Base-by-base conservation (phyloP, 2,888 invertebrate genomes). In the Lasioglossum zephyrum region DNA sequence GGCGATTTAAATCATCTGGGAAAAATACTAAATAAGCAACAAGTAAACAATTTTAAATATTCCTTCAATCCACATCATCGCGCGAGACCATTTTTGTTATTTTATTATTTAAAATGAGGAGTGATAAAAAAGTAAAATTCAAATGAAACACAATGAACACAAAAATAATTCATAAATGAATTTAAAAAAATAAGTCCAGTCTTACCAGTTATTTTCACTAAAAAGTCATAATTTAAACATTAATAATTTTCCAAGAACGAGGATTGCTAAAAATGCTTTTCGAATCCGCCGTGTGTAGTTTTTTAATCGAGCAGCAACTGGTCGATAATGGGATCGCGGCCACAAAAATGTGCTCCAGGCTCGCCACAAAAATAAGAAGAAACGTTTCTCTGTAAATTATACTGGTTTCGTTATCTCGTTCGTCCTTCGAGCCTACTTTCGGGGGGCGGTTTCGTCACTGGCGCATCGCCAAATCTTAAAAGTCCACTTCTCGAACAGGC, bases 381-480 rank as follows among this genome's bases (percentile, higher is more conserved):
- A 39, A 36, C 13, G 36, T 41, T 41, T 4, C 13, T 39, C 70
- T 39, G 22, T n/a, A 70, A 70, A 41, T 70, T 70, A 70, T 70
- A 70, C 41, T 41, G 39, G 39, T 41, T 39, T 39, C 39, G 70
- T 41, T 41, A 41, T 70, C 70, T 4, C n/a, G n/a, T 70, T 41
- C 70, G 13, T 70, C 70, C 22, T 70, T 41, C 11, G 8, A 22
- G 39, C 41, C n/a, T n/a, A 11, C n/a, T 41, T 70, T 41, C 9
- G 39, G 3, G 18, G 22, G 9, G 6, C 22, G 11, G 22, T 39
- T 70, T 11, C 18, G n/a, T 13, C n/a, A 41, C 44, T 86, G 85
- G 86, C 85, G 69, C 53, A 41, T n/a, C 26, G 86, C 87, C 87
- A 89, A 79, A 86, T 88, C 89, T 87, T 87, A 88, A 89, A 89